Evolutionary conservation across 2,888 invertebrate genomes (phyloP), one percentile per base, ranked within the genome.

Genomic region (Tanypteryx hageni): DNA sequence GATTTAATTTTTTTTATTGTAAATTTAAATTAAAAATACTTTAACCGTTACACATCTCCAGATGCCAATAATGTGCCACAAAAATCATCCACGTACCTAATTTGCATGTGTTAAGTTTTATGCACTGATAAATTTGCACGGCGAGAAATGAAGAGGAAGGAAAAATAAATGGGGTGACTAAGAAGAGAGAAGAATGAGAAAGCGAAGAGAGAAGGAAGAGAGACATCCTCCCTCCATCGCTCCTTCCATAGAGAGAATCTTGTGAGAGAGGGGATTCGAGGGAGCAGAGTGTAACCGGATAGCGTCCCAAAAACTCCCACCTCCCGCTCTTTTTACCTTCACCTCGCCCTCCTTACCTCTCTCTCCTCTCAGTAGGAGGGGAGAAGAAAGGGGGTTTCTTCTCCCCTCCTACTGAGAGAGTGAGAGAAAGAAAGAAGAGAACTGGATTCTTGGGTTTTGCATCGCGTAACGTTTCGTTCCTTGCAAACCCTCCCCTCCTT

Each of bases 401-500:
- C 89, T 27, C 18, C 89, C 44, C 14, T 44, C 89, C 31, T 64
- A 31, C 64, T 18, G 61, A 31, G 44, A 31, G 22, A 27, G 27
- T 86, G 59, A 86, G 31, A 31, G 86, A 59, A 86, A 89, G 61
- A 18, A 16, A 58, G 57, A 85, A 58, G 89, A 64, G 89, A 89
- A 89, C 89, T 89, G 89, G 89, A 89, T 89, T 89, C 89, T 44
- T 64, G 44, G 89, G 89, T 89, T 89, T 89, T 89, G 89, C 89
- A 89, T 89, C 64, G 89, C 89, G 64, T 89, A 89, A 89, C 89
- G 89, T 89, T 89, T 89, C 89, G 27, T 64, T 89, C 89, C 64
- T 89, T 89, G 89, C 89, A 61, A 86, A 31, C 61, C 86, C 76
- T 64, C 64, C 56, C 76, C 76, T 31, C 83, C 83, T 83, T 44